Conservation (phyloP, 2,797 vertebrate genomes). For the Hippocampus kuda region DNA sequence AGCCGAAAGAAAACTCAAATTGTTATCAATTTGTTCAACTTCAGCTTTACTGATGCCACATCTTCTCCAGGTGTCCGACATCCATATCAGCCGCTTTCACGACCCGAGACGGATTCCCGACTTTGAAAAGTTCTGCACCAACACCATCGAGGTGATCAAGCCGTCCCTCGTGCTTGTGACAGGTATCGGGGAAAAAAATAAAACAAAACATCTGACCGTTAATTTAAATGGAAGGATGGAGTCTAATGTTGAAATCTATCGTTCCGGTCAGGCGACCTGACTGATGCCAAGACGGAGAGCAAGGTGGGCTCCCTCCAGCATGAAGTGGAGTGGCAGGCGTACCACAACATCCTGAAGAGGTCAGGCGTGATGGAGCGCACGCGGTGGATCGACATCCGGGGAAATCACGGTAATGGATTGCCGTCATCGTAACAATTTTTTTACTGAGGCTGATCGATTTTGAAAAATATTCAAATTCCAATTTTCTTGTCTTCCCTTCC, state of each 20-base stretch:
- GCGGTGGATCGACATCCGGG: slow-evolving; percentile 92
- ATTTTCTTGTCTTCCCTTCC: no score
- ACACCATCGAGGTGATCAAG: slow-evolving; percentile 80
- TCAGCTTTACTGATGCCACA: background rate
- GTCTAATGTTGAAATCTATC: background rate
- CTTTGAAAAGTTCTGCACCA: slow-evolving; percentile 89
- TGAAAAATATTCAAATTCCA: no score
- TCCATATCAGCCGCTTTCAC: slow-evolving; percentile 88
- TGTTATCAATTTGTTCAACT: background rate
- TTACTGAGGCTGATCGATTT: no score
- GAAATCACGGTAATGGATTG: slow-evolving; percentile 82
- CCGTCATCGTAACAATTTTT: background rate
- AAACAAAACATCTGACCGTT: background rate
- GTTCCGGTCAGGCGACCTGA: slow-evolving; percentile 79
- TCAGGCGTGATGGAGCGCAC: slow-evolving; percentile 86
- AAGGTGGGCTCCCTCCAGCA: slow-evolving; percentile 86
- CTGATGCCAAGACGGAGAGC: slow-evolving; percentile 86
- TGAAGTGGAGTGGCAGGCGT: slow-evolving; percentile 92
- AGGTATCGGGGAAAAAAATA: slow-evolving; percentile 61
- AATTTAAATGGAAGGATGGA: background rate
- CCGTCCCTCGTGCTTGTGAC: slow-evolving; percentile 86
- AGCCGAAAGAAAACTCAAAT: no score
- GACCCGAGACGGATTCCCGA: slow-evolving; percentile 77
- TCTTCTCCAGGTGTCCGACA: slow-evolving; percentile 83
- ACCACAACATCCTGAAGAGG: slow-evolving; percentile 82